phyloP scores from a whole-genome alignment of 2,888 invertebrate genomes.

The Biston stratarius region DNA sequence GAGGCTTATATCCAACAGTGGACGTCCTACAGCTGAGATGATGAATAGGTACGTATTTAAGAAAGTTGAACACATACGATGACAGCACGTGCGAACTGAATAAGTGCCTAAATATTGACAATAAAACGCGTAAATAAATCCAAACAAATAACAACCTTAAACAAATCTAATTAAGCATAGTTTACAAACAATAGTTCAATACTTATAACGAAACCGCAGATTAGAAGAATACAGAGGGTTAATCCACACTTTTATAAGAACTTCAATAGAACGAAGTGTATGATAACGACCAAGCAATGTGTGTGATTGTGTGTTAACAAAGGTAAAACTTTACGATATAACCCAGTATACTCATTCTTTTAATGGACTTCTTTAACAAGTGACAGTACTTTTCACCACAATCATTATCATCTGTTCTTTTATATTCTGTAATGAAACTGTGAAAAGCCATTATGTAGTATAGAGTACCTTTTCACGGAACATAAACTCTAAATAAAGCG shows the following conservation, averaged over 20 bases:
- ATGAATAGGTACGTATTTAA: too few species aligned
- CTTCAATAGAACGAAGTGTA: neutral
- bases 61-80: too few species aligned
- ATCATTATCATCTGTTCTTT: neutral
- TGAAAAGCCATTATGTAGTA: conserved; percentile 35
- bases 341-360: too few species aligned
- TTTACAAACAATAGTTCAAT: conserved; percentile 51
- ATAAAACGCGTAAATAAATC: conserved; percentile 21
- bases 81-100: conserved; percentile 6
- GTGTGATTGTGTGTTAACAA: too few species aligned
- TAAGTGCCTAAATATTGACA: conserved; percentile 27
- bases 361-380: too few species aligned
- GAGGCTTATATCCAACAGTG: too few species aligned
- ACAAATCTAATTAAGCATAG: conserved; percentile 50
- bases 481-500: conserved; percentile 40
- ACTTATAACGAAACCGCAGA: conserved; percentile 16
- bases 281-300: too few species aligned
- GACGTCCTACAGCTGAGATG: too few species aligned
- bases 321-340: too few species aligned
- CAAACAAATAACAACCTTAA: conserved; percentile 37
- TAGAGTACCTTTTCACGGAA: conserved; percentile 49
- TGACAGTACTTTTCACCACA: too few species aligned
- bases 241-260: neutral
- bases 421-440: conserved; percentile 20
- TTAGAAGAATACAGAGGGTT: neutral